phyloP scores from a whole-genome alignment of 2,888 invertebrate genomes.

The Heliconius charithonia region DNA sequence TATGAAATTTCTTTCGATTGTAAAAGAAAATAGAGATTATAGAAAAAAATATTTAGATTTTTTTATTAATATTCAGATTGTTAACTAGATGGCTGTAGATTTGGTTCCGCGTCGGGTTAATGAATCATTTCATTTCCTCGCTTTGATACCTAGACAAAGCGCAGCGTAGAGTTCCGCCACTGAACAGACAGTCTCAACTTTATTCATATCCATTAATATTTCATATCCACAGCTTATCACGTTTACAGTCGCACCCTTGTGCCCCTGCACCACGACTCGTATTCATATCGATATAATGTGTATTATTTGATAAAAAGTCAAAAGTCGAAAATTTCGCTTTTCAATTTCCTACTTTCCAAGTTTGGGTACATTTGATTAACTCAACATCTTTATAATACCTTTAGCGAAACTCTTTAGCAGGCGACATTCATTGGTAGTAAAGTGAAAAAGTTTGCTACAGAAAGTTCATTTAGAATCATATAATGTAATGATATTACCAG shows the following conservation, averaged over 20 bases:
- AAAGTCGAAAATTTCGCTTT: background rate
- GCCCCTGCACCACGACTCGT: no score
- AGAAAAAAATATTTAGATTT: background rate
- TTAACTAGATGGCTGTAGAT: background rate
- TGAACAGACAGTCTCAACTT: background rate
- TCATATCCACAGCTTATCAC: no score
- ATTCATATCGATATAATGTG: background rate
- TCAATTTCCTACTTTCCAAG: constrained; percentile 1
- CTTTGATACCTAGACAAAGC: background rate
- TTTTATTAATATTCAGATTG: background rate
- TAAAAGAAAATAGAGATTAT: background rate
- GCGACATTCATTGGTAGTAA: constrained; percentile 33
- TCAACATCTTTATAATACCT: constrained; percentile 22
- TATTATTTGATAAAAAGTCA: background rate
- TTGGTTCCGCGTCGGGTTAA: background rate
- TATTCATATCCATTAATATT: no score
- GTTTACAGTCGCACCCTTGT: no score
- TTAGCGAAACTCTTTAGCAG: constrained; percentile 19
- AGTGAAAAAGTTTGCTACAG: constrained; percentile 33
- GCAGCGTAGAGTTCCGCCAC: background rate
- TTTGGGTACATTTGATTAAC: constrained; percentile 25
- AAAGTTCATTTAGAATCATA: constrained; percentile 29
- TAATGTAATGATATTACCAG: constrained; percentile 33
- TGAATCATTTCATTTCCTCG: background rate
- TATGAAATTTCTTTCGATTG: background rate